Evolutionary conservation across 2,113 vertebrate species (phyloP).

Genomic region (Glaucomys volans): DNA sequence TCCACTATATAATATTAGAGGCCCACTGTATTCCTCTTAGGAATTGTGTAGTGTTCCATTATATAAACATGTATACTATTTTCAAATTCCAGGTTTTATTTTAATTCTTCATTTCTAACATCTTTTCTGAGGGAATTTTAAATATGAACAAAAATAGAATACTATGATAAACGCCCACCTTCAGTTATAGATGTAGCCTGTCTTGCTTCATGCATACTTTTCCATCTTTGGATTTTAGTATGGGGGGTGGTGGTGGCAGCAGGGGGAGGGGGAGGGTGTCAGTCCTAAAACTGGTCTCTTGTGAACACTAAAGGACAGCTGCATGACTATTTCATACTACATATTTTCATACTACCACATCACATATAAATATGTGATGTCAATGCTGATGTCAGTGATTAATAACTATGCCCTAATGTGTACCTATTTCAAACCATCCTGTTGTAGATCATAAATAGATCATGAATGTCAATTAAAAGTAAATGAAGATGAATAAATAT

Average conservation of each 20-base stretch:
- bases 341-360: neutral
- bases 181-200: neutral
- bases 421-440: neutral
- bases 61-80: neutral
- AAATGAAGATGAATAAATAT: neutral
- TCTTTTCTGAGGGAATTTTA: neutral
- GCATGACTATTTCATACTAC: neutral
- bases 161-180: neutral
- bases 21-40: neutral
- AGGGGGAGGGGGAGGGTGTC: neutral
- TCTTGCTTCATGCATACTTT: neutral
- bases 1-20: neutral
- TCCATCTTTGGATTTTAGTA: neutral
- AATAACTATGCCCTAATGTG: neutral
- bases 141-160: constrained; percentile 26
- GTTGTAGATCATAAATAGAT: neutral
- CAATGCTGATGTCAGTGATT: neutral
- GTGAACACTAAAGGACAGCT: neutral
- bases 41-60: neutral
- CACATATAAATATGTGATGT: neutral
- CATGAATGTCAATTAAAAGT: neutral
- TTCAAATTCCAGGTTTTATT: neutral
- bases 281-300: neutral
- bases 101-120: constrained; percentile 18
- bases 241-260: neutral